Percentiles rank a stretch among this genome's conserved stretches.
phyloP scores from a whole-genome alignment of 1,140 invertebrate genomes.

The Hylyphantes graminicola region DNA sequence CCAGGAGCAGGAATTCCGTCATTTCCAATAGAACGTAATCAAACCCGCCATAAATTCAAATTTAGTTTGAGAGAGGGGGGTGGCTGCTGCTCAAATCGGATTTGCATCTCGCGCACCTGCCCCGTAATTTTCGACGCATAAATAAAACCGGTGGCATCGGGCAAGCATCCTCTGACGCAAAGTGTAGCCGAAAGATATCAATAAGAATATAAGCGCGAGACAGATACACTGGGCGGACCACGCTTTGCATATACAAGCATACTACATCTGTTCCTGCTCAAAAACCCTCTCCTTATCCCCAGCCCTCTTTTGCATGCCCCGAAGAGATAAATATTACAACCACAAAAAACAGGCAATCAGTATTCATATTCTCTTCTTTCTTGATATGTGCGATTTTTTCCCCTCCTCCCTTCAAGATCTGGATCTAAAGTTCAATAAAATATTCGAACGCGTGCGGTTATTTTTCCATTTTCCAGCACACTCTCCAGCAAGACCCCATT shows the following conservation, averaged over 20 bases:
- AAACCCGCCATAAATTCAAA: constrained; percentile 51
- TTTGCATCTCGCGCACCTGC: constrained; percentile 51
- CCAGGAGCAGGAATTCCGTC: constrained; percentile 11
- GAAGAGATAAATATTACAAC: constrained; percentile 18
- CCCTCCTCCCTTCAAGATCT: neutral
- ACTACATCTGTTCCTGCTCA: constrained; percentile 53
- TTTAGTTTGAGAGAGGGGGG: constrained; percentile 10
- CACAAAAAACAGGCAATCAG: constrained; percentile 46
- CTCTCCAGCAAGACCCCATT: constrained; percentile 46
- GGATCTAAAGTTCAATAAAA: constrained; percentile 45
- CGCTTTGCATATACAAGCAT: constrained; percentile 35
- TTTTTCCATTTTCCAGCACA: constrained; percentile 31
- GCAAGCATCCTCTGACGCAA: constrained; percentile 19
- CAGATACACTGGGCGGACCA: neutral
- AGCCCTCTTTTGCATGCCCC: constrained; percentile 1
- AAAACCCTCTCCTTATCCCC: constrained; percentile 4
- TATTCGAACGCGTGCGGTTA: constrained; percentile 42
- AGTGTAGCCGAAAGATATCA: constrained; percentile 48
- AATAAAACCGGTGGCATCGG: constrained; percentile 17
- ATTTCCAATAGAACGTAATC: constrained; percentile 52
- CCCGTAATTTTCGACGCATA: constrained; percentile 42
- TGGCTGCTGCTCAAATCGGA: constrained; percentile 24
- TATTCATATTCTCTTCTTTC: constrained; percentile 45
- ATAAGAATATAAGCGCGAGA: constrained; percentile 21
- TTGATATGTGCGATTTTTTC: constrained; percentile 50